Conservation (phyloP, 92 coral and sea anemone species). For the Hydrozoanthus gracilis region DNA sequence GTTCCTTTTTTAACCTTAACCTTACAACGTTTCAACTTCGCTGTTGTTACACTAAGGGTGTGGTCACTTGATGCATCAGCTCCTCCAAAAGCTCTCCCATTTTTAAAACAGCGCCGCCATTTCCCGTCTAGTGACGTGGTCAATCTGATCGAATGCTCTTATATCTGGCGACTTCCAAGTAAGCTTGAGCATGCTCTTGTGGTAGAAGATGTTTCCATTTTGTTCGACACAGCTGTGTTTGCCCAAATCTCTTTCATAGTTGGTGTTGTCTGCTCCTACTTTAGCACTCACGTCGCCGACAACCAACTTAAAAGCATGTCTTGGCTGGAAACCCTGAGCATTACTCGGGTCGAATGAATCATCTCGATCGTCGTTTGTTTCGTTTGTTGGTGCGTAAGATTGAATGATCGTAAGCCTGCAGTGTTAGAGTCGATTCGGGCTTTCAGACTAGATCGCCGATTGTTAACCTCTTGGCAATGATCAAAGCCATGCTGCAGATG, state of each 20-base stretch:
- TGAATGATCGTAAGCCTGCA: neutral
- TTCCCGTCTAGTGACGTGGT: constrained; percentile 9
- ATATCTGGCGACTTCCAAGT: constrained; percentile 39
- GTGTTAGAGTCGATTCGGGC: neutral
- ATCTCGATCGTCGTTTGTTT: neutral
- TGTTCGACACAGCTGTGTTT: neutral
- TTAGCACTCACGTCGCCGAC: neutral
- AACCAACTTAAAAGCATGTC: neutral
- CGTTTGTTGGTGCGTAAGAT: neutral
- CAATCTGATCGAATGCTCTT: constrained; percentile 19
- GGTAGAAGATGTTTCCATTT: constrained; percentile 22
- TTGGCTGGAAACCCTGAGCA: neutral
- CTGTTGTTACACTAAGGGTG: neutral
- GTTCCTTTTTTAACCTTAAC: neutral
- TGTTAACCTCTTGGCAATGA: neutral
- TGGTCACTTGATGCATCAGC: constrained; percentile 27
- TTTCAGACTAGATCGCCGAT: neutral
- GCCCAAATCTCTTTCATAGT: constrained; percentile 1
- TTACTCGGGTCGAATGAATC: neutral
- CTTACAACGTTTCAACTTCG: neutral
- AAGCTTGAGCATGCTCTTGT: constrained; percentile 10
- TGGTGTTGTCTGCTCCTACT: neutral
- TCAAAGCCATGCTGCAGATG: neutral
- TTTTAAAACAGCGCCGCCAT: constrained; percentile 11
- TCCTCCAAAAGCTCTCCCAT: constrained; percentile 20